phyloP scores from a whole-genome alignment of 2,797 vertebrate genomes.

The Podarcis lilfordi region DNA sequence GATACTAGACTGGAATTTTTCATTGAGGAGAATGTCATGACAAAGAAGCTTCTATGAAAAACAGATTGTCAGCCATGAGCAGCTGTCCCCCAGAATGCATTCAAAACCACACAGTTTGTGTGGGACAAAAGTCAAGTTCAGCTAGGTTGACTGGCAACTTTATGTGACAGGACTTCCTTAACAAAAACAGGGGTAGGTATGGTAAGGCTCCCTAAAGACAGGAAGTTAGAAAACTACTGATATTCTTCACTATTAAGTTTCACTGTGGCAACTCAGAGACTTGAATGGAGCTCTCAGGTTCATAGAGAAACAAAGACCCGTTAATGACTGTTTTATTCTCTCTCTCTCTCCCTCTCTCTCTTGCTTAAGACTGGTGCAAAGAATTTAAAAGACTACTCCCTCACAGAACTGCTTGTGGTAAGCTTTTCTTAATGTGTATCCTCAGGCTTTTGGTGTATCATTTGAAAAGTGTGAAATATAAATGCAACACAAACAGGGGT shows the following conservation, averaged over 20 bases:
- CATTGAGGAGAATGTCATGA: background rate
- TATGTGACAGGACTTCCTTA: background rate
- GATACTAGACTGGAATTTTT: background rate
- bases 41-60: background rate
- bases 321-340: conserved; percentile 3
- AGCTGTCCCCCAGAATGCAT: background rate
- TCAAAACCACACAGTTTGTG: background rate
- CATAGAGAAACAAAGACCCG: background rate
- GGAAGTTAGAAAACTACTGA: background rate
- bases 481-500: background rate
- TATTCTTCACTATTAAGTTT: background rate
- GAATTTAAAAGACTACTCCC: conserved; percentile 82
- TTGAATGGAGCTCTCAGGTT: background rate
- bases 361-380: conserved; percentile 82
- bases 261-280: background rate
- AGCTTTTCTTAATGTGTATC: conserved; percentile 56
- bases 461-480: background rate
- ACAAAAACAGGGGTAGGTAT: too few relatives aligned
- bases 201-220: background rate
- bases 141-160: background rate
- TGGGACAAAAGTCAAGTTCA: background rate
- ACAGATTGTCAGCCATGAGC: background rate
- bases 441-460: background rate
- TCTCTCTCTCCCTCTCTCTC: background rate
- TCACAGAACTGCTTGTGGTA: conserved; percentile 88